Evolutionary conservation across 2,113 vertebrate genomes (phyloP).

Genomic region (Theropithecus gelada): DNA sequence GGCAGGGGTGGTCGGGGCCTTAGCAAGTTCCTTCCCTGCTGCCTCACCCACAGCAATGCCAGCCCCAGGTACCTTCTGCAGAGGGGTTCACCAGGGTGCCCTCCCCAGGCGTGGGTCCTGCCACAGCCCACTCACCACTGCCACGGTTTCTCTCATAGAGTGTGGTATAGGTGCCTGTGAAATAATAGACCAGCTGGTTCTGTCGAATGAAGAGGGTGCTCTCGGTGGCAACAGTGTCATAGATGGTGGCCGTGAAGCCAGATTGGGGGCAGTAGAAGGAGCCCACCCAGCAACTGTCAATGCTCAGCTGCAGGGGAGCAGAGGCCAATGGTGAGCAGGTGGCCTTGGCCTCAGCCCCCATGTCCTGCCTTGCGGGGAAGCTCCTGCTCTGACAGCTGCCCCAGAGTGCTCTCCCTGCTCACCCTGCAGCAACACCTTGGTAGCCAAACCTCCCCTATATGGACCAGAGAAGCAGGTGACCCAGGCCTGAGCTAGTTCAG

Average conservation of each 20-base stretch:
- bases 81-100: neutral
- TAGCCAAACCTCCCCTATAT: neutral
- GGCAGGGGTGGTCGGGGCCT: neutral
- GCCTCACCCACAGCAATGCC: neutral
- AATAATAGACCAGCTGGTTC: conserved; percentile 84
- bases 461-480: neutral
- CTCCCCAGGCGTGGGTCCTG: neutral
- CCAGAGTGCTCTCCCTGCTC: neutral
- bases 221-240: conserved; percentile 76
- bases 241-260: conserved; percentile 74
- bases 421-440: neutral
- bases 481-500: neutral
- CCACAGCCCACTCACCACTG: conserved; percentile 56
- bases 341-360: neutral
- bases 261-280: conserved; percentile 73
- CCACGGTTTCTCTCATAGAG: neutral
- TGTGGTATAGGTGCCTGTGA: conserved; percentile 74
- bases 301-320: conserved; percentile 72
- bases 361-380: rapidly evolving
- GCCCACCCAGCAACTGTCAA: conserved; percentile 83
- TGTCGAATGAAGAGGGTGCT: conserved; percentile 83
- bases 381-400: neutral
- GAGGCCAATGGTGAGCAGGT: neutral
- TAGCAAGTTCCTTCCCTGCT: neutral
- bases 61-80: neutral